Conservation (phyloP, 2,113 vertebrate genomes). For the Benitochromis conjunctus region DNA sequence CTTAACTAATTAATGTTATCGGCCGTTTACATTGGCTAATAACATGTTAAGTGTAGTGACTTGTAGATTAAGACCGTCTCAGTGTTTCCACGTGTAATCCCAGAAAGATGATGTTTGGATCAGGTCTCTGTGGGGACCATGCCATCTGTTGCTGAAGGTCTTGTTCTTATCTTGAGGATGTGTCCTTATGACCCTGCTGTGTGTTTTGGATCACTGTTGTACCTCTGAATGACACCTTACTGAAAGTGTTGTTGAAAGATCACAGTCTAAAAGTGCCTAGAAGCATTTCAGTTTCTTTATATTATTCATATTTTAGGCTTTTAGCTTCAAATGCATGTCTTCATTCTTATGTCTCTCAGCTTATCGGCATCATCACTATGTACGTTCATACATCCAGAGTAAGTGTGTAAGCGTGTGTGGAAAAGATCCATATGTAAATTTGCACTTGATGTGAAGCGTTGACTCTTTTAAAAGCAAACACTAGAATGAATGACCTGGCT, state of each 20-base stretch:
- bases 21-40: neutral
- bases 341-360: neutral
- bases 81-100: neutral
- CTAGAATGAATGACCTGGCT: neutral
- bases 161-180: neutral
- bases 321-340: neutral
- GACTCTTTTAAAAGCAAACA: neutral
- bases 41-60: neutral
- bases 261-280: neutral
- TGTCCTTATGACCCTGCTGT: neutral
- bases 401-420: neutral
- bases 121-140: neutral
- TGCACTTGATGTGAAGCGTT: neutral
- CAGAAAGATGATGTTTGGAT: neutral
- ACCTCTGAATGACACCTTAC: neutral
- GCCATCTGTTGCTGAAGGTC: neutral
- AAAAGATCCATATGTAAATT: neutral
- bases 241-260: neutral
- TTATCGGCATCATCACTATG: neutral
- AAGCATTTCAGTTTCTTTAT: neutral
- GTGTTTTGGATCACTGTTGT: neutral
- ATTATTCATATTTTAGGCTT: neutral
- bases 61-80: neutral
- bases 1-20: neutral
- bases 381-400: neutral